Conservation (phyloP, 2,888 invertebrate genomes). For the Hermaeophaga mercurialis region DNA sequence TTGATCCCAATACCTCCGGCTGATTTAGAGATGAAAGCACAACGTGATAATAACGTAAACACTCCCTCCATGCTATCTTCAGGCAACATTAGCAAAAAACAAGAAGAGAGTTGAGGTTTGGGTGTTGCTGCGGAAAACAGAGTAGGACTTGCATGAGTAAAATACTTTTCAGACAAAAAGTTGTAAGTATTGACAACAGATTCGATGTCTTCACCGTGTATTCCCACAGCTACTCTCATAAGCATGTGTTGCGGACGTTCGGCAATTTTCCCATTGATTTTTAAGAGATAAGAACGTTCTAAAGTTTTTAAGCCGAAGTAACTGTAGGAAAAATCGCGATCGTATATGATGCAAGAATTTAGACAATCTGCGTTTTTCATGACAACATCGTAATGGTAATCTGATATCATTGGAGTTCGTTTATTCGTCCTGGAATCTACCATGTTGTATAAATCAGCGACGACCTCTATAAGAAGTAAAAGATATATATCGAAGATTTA, state of each 20-base stretch:
- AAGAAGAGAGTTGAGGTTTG: slow-evolving; percentile 91
- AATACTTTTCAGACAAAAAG: slow-evolving; percentile 90
- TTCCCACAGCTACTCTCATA: slow-evolving; percentile 94
- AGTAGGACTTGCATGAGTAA: slow-evolving; percentile 98
- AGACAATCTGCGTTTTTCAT: slow-evolving; percentile 85
- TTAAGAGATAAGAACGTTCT: slow-evolving; percentile 92
- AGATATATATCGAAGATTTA: too few relatives aligned
- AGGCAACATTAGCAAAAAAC: slow-evolving; percentile 92
- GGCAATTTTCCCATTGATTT: slow-evolving; percentile 88
- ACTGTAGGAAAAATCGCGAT: slow-evolving; percentile 95
- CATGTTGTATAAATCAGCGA: slow-evolving; percentile 82
- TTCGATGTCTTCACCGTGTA: slow-evolving; percentile 93
- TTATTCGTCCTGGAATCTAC: slow-evolving; percentile 74
- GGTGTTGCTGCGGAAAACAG: slow-evolving; percentile 94
- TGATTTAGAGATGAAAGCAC: slow-evolving; percentile 94
- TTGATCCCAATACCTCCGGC: slow-evolving; percentile 98
- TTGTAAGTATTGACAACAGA: slow-evolving; percentile 95
- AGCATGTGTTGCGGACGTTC: slow-evolving; percentile 99
- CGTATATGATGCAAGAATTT: slow-evolving; percentile 95
- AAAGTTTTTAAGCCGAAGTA: slow-evolving; percentile 99
- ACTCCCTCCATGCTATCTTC: slow-evolving; percentile 96
- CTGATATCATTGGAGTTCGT: slow-evolving; percentile 83
- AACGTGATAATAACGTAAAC: slow-evolving; percentile 87
- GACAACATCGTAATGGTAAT: slow-evolving; percentile 79
- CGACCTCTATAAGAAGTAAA: slow-evolving; percentile 76